Conservation (phyloP, 1,140 invertebrate species). For the Luehdorfia chinensis region DNA sequence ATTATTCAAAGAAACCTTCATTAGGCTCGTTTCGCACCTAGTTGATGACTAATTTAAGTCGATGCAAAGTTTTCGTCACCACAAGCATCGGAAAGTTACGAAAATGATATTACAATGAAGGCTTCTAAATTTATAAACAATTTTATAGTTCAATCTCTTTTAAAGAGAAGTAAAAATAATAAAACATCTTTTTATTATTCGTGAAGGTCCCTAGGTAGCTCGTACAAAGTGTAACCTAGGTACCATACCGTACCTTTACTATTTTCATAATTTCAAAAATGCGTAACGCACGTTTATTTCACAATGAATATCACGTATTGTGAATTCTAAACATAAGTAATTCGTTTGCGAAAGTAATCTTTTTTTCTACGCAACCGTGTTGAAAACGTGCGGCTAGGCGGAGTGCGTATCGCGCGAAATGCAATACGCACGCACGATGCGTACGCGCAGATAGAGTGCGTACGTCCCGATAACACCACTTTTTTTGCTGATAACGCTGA, state of each 20-base stretch:
- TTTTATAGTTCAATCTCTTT: too few relatives aligned
- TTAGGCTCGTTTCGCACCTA: too few relatives aligned
- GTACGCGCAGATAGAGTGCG: slow-evolving; percentile 62
- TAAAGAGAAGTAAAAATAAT: too few relatives aligned
- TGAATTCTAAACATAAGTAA: slow-evolving; percentile 51
- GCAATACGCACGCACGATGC: slow-evolving; percentile 64
- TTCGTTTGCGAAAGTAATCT: slow-evolving; percentile 66
- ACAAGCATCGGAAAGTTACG: too few relatives aligned
- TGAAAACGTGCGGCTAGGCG: slow-evolving; percentile 44
- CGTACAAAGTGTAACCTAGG: background rate
- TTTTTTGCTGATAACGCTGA: slow-evolving; percentile 49
- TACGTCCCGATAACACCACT: slow-evolving; percentile 54
- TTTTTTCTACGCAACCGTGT: slow-evolving; percentile 47
- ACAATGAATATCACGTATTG: slow-evolving; percentile 62
- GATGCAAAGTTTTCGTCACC: too few relatives aligned
- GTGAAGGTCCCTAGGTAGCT: too few relatives aligned
- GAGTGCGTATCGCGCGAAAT: slow-evolving; percentile 63
- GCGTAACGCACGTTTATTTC: slow-evolving; percentile 67
- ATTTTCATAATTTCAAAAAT: slow-evolving; percentile 54
- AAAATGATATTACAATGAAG: too few relatives aligned
- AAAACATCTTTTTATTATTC: too few relatives aligned
- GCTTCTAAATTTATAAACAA: too few relatives aligned
- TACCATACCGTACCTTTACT: slow-evolving; percentile 3
- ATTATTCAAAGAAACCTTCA: too few relatives aligned
- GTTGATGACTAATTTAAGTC: too few relatives aligned